These are phyloP conservation scores for Microtus oregoni DNA, from an alignment of 2,113 vertebrate genomes.

Conservation along the genomic window DNA sequence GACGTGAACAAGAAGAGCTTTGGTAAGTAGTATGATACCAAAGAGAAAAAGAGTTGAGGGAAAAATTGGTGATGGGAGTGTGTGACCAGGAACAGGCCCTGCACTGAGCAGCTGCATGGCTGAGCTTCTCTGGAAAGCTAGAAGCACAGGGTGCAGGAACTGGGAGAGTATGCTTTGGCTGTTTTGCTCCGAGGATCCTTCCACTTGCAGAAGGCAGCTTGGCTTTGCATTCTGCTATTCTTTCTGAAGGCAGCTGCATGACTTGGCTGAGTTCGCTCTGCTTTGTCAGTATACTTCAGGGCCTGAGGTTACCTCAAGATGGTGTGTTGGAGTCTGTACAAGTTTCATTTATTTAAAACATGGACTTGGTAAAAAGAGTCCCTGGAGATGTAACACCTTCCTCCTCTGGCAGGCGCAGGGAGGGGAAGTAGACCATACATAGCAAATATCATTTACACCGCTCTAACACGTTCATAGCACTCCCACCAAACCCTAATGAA, in stretches of 20 bases:
- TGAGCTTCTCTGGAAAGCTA: background rate
- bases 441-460: slow-evolving; percentile 78
- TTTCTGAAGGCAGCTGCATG: slow-evolving; percentile 50
- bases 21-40: background rate
- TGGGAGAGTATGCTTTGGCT: background rate
- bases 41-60: background rate
- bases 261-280: slow-evolving; percentile 24
- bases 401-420: slow-evolving; percentile 55
- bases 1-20: background rate
- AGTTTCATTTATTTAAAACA: slow-evolving; percentile 78
- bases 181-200: slow-evolving; percentile 3
- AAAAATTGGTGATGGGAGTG: background rate
- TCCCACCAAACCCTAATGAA: slow-evolving; percentile 47
- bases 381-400: slow-evolving; percentile 75
- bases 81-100: background rate
- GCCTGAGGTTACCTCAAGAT: slow-evolving; percentile 77
- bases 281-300: slow-evolving; percentile 57
- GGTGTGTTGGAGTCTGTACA: slow-evolving; percentile 69
- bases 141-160: background rate
- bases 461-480: slow-evolving; percentile 64
- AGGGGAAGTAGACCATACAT: slow-evolving; percentile 67
- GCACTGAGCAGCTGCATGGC: background rate
- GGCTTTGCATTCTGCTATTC: slow-evolving; percentile 23
- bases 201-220: background rate
- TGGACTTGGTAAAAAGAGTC: slow-evolving; percentile 73